These are phyloP conservation scores for Erpetoichthys calabaricus DNA, from an alignment of 2,797 vertebrate genomes.

Conservation along the genomic window DNA sequence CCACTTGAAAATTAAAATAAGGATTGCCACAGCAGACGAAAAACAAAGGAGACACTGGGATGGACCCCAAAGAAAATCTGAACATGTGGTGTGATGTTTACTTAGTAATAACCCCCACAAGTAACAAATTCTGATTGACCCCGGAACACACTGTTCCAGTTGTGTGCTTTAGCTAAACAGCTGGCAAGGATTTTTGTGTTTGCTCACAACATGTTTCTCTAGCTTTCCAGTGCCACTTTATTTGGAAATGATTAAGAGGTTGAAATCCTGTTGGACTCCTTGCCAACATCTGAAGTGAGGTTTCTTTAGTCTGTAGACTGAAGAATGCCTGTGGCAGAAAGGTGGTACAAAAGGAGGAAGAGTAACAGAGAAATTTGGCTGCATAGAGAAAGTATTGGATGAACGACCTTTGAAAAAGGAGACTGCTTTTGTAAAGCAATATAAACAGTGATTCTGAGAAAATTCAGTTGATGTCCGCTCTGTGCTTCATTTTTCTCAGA, in stretches of 20 bases:
- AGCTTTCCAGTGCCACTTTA: slow-evolving; percentile 17
- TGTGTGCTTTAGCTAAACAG: slow-evolving; percentile 18
- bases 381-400: background rate
- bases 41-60: too few species aligned
- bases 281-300: background rate
- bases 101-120: slow-evolving; percentile 32
- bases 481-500: too few species aligned
- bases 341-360: too few species aligned
- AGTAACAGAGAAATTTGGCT: background rate
- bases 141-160: slow-evolving; percentile 21
- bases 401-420: background rate
- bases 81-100: slow-evolving; percentile 39
- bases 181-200: slow-evolving; percentile 35
- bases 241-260: slow-evolving; percentile 12
- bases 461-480: too few species aligned
- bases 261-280: background rate
- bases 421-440: background rate
- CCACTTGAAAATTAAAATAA: too few species aligned
- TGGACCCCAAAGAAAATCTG: slow-evolving; percentile 42
- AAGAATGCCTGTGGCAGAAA: background rate
- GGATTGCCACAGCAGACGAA: slow-evolving; percentile 29
- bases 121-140: slow-evolving; percentile 34
- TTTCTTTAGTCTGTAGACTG: background rate
- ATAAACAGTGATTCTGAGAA: background rate
- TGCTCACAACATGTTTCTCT: slow-evolving; percentile 30